Evolutionary conservation across 2,797 vertebrate species (phyloP), one percentile per base, ranked within the genome.

Genomic region (Morelia viridis): DNA sequence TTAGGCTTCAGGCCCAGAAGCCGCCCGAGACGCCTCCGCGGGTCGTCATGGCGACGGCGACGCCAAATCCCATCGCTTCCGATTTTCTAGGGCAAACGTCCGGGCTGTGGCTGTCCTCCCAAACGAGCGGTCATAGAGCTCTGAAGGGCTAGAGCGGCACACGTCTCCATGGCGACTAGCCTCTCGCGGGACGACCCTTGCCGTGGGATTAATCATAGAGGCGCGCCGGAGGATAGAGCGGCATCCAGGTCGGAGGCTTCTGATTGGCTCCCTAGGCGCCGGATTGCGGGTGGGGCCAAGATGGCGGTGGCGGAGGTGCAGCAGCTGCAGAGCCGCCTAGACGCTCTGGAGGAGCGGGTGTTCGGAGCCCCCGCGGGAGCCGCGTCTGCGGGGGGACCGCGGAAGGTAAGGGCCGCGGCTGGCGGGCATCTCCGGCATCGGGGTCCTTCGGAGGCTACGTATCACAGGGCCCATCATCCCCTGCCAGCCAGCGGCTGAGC

Each of bases 301-400:
- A 92, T 92, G 92, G 89, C 92, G 57, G 62, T 85, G 22, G 12
- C 24, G 11, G 92, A 90, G 68, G 24, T 90, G 11, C 85, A 65
- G 57, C 89, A 65, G n/a, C 85, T 92, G 1, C 89, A 90, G 50
- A 9, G 2, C 3, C 89, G 89, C 15, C 31, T 92, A 1, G 89
- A 83, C 0, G 68, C 50, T 31, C 22, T 92, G 89, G 92, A 90
- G 85, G 92, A 7, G 31, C 89, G 85, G 46, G 60, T 92, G 58
- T 92, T 88, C 50, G 92, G 92, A 31, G 85, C 57, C 3, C 46
- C 46, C 24, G 92, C 57, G 0, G 64, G 84, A 50, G 24, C n/a
- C 5, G 92, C 53, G 0, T 71, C 5, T 12, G 22, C 57, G 0
- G 92, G 13, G 0, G 84, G 3, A 0, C 1, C 68, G 31, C 60